Percentiles rank a stretch among this genome's conserved stretches.
Conservation (phyloP, 64 coral and sea anemone genomes). For the Dendrophyllia cribrosa region DNA sequence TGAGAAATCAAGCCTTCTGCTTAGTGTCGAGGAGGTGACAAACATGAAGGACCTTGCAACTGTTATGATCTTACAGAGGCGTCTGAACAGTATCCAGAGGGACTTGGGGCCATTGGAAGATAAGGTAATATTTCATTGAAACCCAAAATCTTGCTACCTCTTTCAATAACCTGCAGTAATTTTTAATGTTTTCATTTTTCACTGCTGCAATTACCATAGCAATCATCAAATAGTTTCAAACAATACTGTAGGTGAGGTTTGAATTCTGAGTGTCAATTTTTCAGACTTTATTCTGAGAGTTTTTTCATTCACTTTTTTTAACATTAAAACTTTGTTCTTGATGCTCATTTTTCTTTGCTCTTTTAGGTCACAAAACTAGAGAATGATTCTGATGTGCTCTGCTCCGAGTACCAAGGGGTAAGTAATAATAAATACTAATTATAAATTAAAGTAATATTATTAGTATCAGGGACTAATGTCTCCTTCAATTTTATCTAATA, state of each 20-base stretch:
- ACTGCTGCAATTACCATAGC: too few species aligned
- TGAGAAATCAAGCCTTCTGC: constrained; percentile 92
- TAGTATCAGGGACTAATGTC: too few species aligned
- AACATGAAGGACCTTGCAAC: constrained; percentile 92
- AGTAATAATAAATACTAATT: background rate
- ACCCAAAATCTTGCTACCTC: background rate
- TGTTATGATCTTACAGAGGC: constrained; percentile 94
- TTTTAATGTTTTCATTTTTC: too few species aligned
- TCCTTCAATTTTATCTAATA: background rate
- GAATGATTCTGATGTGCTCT: constrained; percentile 71
- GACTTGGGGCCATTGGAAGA: constrained; percentile 96
- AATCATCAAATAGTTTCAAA: too few species aligned
- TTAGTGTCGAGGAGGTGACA: constrained; percentile 93
- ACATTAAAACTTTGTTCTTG: too few species aligned
- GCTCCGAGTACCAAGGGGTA: constrained; percentile 89
- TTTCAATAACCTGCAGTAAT: too few species aligned
- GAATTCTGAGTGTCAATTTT: too few species aligned
- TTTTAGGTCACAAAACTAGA: constrained; percentile 82
- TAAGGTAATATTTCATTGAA: constrained; percentile 60
- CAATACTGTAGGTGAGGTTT: too few species aligned
- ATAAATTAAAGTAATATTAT: too few species aligned
- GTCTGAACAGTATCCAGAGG: constrained; percentile 95
- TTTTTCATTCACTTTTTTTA: too few species aligned
- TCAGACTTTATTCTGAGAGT: too few species aligned
- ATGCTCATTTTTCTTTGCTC: background rate